These are phyloP conservation scores for Epinotia nisella DNA, from an alignment of 2,888 invertebrate species.

Conservation along the genomic window DNA sequence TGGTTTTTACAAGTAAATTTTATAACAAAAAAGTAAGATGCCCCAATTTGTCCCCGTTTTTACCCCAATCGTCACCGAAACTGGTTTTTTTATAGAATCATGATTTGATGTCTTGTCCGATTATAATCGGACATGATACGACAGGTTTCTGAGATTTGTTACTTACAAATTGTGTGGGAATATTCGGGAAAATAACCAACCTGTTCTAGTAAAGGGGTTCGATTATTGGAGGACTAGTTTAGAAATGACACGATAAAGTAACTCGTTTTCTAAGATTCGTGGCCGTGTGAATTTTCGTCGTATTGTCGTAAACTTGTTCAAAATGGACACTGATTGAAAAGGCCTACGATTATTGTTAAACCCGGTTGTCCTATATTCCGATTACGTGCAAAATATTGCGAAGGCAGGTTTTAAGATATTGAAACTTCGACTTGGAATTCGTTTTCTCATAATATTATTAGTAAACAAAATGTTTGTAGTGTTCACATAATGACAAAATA, in stretches of 20 bases:
- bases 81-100: slow-evolving; percentile 55
- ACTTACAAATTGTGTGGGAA: slow-evolving; percentile 60
- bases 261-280: slow-evolving; percentile 39
- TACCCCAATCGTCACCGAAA: slow-evolving; percentile 46
- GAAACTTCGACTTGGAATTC: no score
- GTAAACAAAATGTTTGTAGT: no score
- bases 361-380: neutral
- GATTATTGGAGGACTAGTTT: slow-evolving; percentile 57
- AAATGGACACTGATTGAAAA: neutral
- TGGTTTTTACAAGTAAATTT: slow-evolving; percentile 38
- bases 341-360: neutral
- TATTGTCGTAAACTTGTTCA: slow-evolving; percentile 6
- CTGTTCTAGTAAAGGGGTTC: slow-evolving; percentile 55
- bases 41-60: slow-evolving; percentile 30
- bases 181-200: slow-evolving; percentile 55
- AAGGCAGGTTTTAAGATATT: no score
- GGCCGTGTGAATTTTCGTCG: slow-evolving; percentile 56
- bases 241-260: slow-evolving; percentile 49
- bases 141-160: slow-evolving; percentile 65
- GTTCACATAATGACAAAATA: no score
- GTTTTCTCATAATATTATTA: no score
- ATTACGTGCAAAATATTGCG: neutral
- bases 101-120: slow-evolving; percentile 56
- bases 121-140: slow-evolving; percentile 54
- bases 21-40: slow-evolving; percentile 23